phyloP scores from a whole-genome alignment of 1,140 invertebrate species.

The Drepana arcuata region DNA sequence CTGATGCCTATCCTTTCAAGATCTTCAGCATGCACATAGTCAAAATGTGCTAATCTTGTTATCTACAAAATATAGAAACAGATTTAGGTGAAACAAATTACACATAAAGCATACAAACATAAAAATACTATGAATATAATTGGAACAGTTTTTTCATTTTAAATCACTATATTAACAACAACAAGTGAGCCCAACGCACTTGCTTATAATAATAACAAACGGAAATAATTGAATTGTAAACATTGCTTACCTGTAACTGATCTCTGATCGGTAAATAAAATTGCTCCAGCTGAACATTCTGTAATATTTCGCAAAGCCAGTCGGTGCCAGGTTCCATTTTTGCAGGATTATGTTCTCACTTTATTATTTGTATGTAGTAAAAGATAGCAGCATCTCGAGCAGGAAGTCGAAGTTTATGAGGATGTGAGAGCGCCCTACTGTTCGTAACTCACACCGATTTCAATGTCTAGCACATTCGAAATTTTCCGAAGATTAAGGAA shows the following conservation, averaged over 20 bases:
- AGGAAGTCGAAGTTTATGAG: conserved; percentile 33
- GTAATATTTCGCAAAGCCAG: conserved; percentile 88
- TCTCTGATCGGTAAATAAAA: conserved; percentile 92
- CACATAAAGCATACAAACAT: too few species aligned
- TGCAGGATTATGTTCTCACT: conserved; percentile 8
- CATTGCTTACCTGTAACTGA: conserved; percentile 82
- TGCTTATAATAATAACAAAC: too few species aligned
- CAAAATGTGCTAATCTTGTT: conserved; percentile 92
- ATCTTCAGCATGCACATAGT: conserved; percentile 95
- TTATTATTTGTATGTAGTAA: conserved; percentile 7
- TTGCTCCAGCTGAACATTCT: conserved; percentile 93
- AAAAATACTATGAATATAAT: too few species aligned
- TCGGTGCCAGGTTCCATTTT: conserved; percentile 77
- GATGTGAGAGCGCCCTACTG: too few species aligned
- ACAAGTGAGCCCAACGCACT: too few species aligned
- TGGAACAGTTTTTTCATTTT: too few species aligned
- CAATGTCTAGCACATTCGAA: too few species aligned
- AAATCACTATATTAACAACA: too few species aligned
- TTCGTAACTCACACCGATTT: too few species aligned
- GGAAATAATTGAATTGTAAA: too few species aligned
- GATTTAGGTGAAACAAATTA: too few species aligned
- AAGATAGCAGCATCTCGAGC: conserved; percentile 40
- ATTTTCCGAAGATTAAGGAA: too few species aligned
- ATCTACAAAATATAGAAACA: conserved; percentile 72
- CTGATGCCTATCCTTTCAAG: conserved; percentile 95